Percentiles rank a stretch among this genome's conserved stretches.
Evolutionary conservation across 2,797 vertebrate species (phyloP).

Genomic region (Fistularia tabacaria): DNA sequence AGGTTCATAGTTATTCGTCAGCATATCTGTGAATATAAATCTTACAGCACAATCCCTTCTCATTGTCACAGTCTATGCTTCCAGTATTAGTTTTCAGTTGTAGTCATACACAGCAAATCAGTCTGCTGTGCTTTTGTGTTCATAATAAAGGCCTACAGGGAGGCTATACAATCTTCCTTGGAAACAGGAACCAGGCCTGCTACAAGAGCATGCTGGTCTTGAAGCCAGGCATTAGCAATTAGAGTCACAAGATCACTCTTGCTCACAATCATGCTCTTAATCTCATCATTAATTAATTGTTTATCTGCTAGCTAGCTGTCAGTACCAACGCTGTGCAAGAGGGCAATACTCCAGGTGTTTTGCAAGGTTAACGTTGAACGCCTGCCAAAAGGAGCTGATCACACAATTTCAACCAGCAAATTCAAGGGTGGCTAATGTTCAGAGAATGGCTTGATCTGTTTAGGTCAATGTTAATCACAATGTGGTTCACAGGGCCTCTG

Average conservation of each 20-base stretch:
- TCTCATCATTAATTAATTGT: constrained; percentile 52
- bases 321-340: constrained; percentile 27
- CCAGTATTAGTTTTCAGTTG: constrained; percentile 6
- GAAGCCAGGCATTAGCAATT: constrained; percentile 17
- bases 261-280: constrained; percentile 28
- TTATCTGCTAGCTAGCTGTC: constrained; percentile 36
- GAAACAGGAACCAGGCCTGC: constrained; percentile 28
- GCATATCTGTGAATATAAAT: constrained; percentile 5
- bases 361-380: constrained; percentile 40
- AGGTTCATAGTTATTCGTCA: constrained; percentile 15
- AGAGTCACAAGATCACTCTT: constrained; percentile 34
- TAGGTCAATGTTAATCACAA: constrained; percentile 8
- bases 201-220: constrained; percentile 5
- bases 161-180: constrained; percentile 34
- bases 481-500: background rate
- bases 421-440: constrained; percentile 27
- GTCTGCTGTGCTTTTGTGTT: constrained; percentile 13
- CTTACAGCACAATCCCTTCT: background rate
- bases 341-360: constrained; percentile 46
- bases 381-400: constrained; percentile 42
- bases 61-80: constrained; percentile 3
- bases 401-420: constrained; percentile 21
- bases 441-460: constrained; percentile 26
- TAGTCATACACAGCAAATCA: constrained; percentile 7
- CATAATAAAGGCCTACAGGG: constrained; percentile 9